Percentiles rank a stretch among this genome's conserved stretches.
phyloP scores from a whole-genome alignment of 1,140 invertebrate genomes.

The Drosophila oshimai region DNA sequence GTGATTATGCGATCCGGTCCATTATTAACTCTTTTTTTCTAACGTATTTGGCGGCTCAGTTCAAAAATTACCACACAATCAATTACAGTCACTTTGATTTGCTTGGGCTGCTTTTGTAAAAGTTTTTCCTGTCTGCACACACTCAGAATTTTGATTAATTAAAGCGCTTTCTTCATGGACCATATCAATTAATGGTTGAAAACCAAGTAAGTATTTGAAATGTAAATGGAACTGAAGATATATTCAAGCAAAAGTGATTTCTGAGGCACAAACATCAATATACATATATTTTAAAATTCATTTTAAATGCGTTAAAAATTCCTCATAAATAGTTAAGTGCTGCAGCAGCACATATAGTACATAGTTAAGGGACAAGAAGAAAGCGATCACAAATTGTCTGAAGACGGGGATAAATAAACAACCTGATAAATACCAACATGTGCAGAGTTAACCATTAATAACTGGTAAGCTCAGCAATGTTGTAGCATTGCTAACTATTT shows the following conservation, averaged over 20 bases:
- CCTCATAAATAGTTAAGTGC: neutral
- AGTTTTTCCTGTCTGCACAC: constrained; percentile 18
- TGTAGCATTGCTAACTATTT: constrained; percentile 65
- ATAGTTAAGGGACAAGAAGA: constrained; percentile 15
- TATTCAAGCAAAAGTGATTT: neutral
- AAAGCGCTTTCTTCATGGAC: neutral
- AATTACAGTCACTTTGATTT: constrained; percentile 49
- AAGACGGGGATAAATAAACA: constrained; percentile 9
- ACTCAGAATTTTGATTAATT: neutral
- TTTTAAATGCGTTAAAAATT: constrained; percentile 12
- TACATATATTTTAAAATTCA: neutral
- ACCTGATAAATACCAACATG: constrained; percentile 64
- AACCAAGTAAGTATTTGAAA: neutral
- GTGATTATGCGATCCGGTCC: constrained; percentile 33
- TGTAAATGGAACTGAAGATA: neutral
- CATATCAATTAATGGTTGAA: neutral
- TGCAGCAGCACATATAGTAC: too few species aligned
- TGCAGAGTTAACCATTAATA: constrained; percentile 71
- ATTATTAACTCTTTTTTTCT: neutral
- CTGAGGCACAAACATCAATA: too few species aligned
- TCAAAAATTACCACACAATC: constrained; percentile 37
- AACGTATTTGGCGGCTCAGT: constrained; percentile 29
- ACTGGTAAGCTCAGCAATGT: constrained; percentile 63
- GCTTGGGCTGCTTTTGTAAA: neutral
- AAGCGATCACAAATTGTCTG: constrained; percentile 54